Evolutionary conservation across 2,888 invertebrate genomes (phyloP).

Genomic region (Morpho deidamia): DNA sequence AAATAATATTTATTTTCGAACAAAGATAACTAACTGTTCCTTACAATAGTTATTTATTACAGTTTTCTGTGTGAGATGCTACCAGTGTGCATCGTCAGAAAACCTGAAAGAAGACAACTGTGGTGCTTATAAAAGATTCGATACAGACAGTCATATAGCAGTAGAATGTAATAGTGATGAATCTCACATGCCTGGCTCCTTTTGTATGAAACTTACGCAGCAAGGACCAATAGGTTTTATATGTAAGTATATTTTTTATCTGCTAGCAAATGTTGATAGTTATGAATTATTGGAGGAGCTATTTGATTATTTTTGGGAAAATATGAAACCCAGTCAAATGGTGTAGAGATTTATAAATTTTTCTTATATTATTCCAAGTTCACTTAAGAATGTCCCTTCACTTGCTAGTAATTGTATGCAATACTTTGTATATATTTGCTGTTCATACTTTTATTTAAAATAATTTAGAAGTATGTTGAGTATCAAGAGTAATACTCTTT

Average conservation of each 20-base stretch:
- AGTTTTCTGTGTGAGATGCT: conserved; percentile 90
- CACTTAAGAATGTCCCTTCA: not conserved
- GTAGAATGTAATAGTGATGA: conserved; percentile 97
- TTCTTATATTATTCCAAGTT: not conserved
- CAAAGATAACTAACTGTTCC: not conserved
- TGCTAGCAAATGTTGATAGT: not conserved
- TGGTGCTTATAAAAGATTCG: conserved; percentile 92
- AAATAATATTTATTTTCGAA: not conserved
- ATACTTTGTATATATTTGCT: too few relatives aligned
- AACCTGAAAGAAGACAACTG: conserved; percentile 89
- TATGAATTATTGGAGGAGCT: too few relatives aligned
- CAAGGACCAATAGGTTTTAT: conserved; percentile 96
- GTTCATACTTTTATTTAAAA: too few relatives aligned
- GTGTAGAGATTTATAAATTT: too few relatives aligned
- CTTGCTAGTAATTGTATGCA: too few relatives aligned
- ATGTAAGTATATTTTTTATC: conserved; percentile 81
- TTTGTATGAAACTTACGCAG: conserved; percentile 96
- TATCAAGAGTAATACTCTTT: too few relatives aligned
- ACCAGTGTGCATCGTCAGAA: conserved; percentile 95
- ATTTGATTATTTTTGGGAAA: too few relatives aligned
- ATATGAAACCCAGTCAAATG: too few relatives aligned
- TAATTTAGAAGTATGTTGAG: too few relatives aligned
- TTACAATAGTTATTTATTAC: conserved; percentile 29
- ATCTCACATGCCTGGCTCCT: conserved; percentile 95
- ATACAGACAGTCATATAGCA: conserved; percentile 90